A percentile compares a stretch with the other conserved stretches of the same genome.
Conservation (phyloP, 2,113 vertebrate genomes). For the Tachysurus vachellii region DNA sequence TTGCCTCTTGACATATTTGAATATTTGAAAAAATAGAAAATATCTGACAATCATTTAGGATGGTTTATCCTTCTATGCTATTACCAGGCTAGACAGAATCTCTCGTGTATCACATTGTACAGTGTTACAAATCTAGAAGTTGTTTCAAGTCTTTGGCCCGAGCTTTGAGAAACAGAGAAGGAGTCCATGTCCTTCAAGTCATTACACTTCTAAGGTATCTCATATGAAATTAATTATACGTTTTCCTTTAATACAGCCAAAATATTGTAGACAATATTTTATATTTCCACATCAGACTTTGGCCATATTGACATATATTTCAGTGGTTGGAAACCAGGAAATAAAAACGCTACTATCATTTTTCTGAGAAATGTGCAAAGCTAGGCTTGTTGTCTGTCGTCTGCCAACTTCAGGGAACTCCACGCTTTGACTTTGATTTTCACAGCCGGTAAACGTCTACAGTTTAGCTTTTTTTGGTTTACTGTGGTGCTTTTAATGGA, state of each 20-base stretch:
- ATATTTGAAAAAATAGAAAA: background rate
- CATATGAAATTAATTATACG: background rate
- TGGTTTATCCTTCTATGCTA: background rate
- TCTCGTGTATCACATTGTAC: background rate
- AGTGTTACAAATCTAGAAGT: background rate
- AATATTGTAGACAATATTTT: background rate
- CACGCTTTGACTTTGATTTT: background rate
- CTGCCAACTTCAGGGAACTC: background rate
- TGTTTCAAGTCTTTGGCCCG: background rate
- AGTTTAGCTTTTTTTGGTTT: background rate
- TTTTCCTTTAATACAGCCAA: constrained; percentile 8
- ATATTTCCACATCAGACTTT: background rate
- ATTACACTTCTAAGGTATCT: background rate
- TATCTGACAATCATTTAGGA: background rate
- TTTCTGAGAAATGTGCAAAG: background rate
- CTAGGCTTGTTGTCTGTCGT: background rate
- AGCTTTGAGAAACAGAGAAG: background rate
- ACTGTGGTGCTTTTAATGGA: background rate
- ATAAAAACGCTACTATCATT: background rate
- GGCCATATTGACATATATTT: background rate
- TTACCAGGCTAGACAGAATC: background rate
- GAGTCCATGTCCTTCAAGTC: background rate
- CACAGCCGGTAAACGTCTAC: background rate
- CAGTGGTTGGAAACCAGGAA: background rate
- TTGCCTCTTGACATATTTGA: background rate